Evolutionary conservation across 2,797 vertebrate species (phyloP), one percentile per base, ranked within the genome.

Genomic region (Emydoidea blandingii): DNA sequence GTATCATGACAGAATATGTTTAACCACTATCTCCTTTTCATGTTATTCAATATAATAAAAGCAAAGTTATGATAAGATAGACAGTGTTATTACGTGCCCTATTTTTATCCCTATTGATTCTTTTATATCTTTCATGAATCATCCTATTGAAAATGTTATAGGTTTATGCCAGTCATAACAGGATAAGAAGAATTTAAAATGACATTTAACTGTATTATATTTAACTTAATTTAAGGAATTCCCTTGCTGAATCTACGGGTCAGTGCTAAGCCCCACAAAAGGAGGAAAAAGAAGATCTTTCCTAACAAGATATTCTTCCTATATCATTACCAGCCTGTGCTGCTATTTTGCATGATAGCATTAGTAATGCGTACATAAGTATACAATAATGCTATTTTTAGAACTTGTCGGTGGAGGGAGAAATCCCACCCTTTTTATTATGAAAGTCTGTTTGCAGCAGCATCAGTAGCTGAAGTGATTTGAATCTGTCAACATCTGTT

Each of bases 71-170:
- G 53, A 91, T 50, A 92, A 85, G 87, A 85, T 86, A 90, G 91
- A 91, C 91, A 85, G 57, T 81, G 78, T 9, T 81, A 19, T 50
- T 85, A 85, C 85, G 37, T 56, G 92, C 86, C 49, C 57, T 95
- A 57, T 95, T 97, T 96, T 94, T 90, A 80, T 83, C 87, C 85
- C 74, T 88, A 93, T 93, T 85, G 96, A 97, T 95, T 91, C 89
- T 84, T 84, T 95, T 37, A 8, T 50, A 82, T 47, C 88, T 85
- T 83, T 65, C 91, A 91, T 85, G 88, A 94, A 94, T 96, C 90
- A 96, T 65, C 86, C 83, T 59, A 34, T 11, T 86, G 88, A 92
- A 89, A 94, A 80, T 79, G 74, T 93, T 94, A 87, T 94, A 91
- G 85, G 27, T 88, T 97, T 90, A 95, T 91, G 86, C 91, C 96